These are phyloP conservation scores for Elaphurus davidianus DNA, from an alignment of 2,113 vertebrate species.

Conservation along the genomic window DNA sequence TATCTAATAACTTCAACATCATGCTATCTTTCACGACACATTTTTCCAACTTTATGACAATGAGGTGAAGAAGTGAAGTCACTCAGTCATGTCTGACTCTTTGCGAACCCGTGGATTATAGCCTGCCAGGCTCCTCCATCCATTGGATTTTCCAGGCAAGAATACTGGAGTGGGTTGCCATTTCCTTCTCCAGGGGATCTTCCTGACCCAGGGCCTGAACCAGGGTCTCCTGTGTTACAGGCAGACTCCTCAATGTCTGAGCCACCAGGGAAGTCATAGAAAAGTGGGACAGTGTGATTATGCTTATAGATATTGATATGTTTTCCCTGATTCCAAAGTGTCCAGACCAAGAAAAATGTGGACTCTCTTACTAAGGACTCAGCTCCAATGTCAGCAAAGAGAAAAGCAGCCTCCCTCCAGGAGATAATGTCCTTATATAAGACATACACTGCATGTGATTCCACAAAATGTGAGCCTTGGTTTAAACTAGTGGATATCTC, in stretches of 20 bases:
- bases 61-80: not conserved
- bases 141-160: not conserved
- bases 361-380: not conserved
- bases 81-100: not conserved
- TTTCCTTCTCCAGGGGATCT: not conserved
- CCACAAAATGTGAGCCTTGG: no score
- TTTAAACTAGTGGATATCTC: not conserved
- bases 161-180: not conserved
- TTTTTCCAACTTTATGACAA: not conserved
- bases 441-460: not conserved
- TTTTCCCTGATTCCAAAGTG: not conserved
- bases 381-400: not conserved
- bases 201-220: not conserved
- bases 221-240: not conserved
- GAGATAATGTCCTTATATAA: not conserved
- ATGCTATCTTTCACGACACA: not conserved
- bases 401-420: not conserved
- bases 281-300: not conserved
- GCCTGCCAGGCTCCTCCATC: not conserved
- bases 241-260: not conserved
- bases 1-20: not conserved
- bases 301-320: not conserved
- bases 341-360: not conserved
- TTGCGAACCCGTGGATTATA: rapidly evolving
- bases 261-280: not conserved